Percentiles rank a stretch among this genome's conserved stretches.
Evolutionary conservation across 1,140 invertebrate genomes (phyloP).

Genomic region (Bombus superbus): DNA sequence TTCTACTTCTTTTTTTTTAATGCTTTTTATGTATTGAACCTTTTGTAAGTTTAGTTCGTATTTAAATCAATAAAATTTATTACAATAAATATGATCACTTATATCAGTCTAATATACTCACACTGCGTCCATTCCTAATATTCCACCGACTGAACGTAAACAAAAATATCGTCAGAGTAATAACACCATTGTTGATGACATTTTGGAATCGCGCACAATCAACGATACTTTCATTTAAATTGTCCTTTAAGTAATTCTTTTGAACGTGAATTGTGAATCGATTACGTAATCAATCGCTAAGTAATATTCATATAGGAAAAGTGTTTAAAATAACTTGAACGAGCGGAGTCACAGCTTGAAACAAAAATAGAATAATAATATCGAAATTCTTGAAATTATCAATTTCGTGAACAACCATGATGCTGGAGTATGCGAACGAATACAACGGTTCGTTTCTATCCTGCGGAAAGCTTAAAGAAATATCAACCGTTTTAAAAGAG

Average conservation of each 20-base stretch:
- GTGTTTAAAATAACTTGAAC: background rate
- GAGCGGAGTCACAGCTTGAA: too few relatives aligned
- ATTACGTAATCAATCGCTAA: background rate
- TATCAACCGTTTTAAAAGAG: background rate
- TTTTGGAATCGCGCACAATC: background rate
- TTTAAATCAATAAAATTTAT: constrained; percentile 5
- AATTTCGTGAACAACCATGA: background rate
- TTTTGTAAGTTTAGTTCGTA: background rate
- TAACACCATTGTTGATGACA: background rate
- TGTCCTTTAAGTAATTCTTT: background rate
- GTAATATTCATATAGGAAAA: background rate
- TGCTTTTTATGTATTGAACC: constrained; percentile 1
- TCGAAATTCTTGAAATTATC: background rate
- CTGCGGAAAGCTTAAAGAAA: background rate
- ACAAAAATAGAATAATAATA: background rate
- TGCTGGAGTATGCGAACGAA: background rate
- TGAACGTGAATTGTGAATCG: background rate
- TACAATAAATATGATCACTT: background rate
- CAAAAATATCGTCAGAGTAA: background rate
- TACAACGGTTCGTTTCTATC: background rate
- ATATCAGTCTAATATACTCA: background rate
- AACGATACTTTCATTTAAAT: background rate
- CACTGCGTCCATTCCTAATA: too few relatives aligned
- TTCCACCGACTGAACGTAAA: background rate
- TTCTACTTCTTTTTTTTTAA: background rate